These are phyloP conservation scores for Scartelaos histophorus DNA, from an alignment of 2,113 vertebrate genomes.

Conservation along the genomic window DNA sequence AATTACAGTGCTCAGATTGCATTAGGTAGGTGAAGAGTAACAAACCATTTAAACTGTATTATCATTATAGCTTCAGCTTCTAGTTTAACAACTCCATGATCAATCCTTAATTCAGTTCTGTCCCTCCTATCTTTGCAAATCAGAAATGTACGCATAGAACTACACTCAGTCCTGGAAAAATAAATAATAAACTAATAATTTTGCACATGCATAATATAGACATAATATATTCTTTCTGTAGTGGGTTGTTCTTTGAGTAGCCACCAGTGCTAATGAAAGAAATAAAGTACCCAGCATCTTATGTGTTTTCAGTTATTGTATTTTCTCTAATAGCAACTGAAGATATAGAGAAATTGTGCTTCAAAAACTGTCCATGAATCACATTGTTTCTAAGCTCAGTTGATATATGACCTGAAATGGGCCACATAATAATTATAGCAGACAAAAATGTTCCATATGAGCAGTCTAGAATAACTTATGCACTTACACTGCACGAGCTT, in stretches of 20 bases:
- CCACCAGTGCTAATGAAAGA: background rate
- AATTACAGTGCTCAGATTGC: too few species aligned
- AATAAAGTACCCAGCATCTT: background rate
- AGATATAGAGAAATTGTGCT: background rate
- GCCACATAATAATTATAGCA: background rate
- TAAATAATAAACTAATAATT: too few species aligned
- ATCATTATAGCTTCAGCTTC: too few species aligned
- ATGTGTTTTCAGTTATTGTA: background rate
- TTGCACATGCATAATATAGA: too few species aligned
- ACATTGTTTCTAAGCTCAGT: background rate
- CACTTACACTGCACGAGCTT: background rate
- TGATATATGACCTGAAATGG: background rate
- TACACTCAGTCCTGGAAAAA: background rate
- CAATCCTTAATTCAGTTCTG: background rate
- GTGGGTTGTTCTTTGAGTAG: background rate
- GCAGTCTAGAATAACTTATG: background rate
- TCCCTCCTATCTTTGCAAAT: background rate
- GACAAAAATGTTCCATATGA: background rate
- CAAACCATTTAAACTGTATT: too few species aligned
- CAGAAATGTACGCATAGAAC: background rate
- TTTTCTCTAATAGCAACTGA: background rate
- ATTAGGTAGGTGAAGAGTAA: too few species aligned
- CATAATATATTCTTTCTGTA: too few species aligned
- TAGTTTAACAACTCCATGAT: background rate
- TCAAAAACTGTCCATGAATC: background rate